A percentile compares a stretch with the other conserved stretches of the same genome.
These are phyloP conservation scores for Zaprionus lineosus DNA, from an alignment of 2,888 invertebrate species.

Conservation along the genomic window DNA sequence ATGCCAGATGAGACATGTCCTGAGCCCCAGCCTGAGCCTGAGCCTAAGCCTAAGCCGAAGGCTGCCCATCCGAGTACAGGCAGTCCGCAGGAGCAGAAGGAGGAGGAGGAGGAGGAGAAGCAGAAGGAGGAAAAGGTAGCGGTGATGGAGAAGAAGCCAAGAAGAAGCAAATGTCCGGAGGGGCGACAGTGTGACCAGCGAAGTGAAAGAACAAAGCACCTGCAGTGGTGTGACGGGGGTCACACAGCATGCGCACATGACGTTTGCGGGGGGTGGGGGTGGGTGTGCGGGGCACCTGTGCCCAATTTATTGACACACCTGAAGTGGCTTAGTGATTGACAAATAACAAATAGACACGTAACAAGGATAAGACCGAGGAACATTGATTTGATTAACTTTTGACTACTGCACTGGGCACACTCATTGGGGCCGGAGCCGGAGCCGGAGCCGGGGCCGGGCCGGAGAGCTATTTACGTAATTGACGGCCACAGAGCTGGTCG, in stretches of 20 bases:
- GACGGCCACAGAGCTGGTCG: conserved; percentile 31
- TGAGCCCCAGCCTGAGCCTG: conserved; percentile 12
- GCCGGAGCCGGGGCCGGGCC: conserved; percentile 16
- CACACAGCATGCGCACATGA: neutral
- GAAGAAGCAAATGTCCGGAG: neutral
- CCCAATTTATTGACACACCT: conserved; percentile 43
- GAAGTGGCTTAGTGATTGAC: conserved; percentile 73
- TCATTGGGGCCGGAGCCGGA: conserved; percentile 11
- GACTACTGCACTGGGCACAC: conserved; percentile 42
- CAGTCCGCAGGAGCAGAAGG: neutral
- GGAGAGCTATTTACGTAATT: conserved; percentile 42
- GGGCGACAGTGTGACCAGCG: conserved; percentile 61
- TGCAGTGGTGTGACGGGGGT: neutral
- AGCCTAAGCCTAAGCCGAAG: conserved; percentile 17
- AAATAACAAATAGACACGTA: conserved; percentile 71
- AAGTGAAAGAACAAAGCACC: conserved; percentile 67
- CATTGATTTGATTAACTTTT: conserved; percentile 74
- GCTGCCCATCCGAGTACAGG: conserved; percentile 7
- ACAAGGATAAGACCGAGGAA: conserved; percentile 60
- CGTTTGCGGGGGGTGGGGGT: neutral
- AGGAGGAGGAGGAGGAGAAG: neutral
- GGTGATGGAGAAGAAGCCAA: neutral
- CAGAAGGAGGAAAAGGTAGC: neutral
- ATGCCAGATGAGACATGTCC: conserved; percentile 58
- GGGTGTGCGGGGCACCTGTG: conserved; percentile 17